Base-by-base conservation (phyloP, 2,797 vertebrate species). In the Aeoliscus strigatus region DNA sequence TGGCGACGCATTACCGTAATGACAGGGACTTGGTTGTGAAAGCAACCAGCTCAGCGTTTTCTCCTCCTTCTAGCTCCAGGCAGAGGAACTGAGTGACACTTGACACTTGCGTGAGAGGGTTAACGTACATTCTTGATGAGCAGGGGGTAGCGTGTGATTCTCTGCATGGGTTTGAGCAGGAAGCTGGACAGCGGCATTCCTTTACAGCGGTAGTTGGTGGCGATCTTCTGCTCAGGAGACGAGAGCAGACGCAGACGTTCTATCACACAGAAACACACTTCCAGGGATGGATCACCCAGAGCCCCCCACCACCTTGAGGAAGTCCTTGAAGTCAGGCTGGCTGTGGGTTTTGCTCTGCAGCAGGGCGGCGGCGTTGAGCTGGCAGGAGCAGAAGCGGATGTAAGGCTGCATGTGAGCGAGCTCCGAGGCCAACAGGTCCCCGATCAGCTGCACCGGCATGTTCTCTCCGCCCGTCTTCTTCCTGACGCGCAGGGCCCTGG, bases 381-480 rank as follows among this genome's bases (percentile, higher is more conserved):
- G 96, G 70, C 95, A 96, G 60, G 94, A 97, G 62, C 96, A 98
- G 86, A 98, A 98, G 17, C 82, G 91, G 73, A 98, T 97, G 68
- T 98, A 98, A 0, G 96, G 94, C 82, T 98, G 95, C 96, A 98
- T 98, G 86, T 98, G 96, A 0, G 94, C 94, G 75, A 98, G 87
- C 90, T 98, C 95, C 1, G 94, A 93, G 0, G 94, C 98, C 83
- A 98, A 84, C 60, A 98, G 98, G 84, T 98, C 96, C 0, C 96
- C 96, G 0, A 98, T 93, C 95, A 96, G 98, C 87, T 98, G 97
- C 81, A 98, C 94, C 0, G 96, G 95, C 96, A 98, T 98, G 70
- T 91, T 92, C 60, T 98, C 96, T 8, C 96, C 96, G 0, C 94
- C 97, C 96, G 98, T 97, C 87, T 98, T 98, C 89, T 98, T 98